Conservation (phyloP, 2,797 vertebrate species). For the Babyrousa celebensis region DNA sequence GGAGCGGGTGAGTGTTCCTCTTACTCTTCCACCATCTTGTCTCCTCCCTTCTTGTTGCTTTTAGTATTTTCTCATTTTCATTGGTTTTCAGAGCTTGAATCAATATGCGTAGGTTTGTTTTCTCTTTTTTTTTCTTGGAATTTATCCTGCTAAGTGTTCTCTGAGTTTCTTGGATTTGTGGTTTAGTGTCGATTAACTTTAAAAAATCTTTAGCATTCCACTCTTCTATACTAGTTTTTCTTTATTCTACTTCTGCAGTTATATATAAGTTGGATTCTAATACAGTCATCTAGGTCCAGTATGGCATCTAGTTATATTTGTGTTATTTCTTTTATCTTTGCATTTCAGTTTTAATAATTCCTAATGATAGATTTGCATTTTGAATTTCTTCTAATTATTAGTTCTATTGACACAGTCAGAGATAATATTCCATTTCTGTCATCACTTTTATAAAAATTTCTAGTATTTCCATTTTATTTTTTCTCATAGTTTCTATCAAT, state of each 20-base stretch:
- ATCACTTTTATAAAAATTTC: not conserved
- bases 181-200: not conserved
- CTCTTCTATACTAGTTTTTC: not conserved
- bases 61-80: not conserved
- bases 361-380: not conserved
- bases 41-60: not conserved
- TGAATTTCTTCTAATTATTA: not conserved
- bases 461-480: not conserved
- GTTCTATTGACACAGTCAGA: not conserved
- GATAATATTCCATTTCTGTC: not conserved
- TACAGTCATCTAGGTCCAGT: not conserved
- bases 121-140: not conserved
- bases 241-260: not conserved
- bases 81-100: not conserved
- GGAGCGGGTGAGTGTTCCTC: too few species aligned
- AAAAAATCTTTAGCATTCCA: not conserved
- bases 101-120: not conserved
- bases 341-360: not conserved
- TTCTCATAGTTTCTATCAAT: not conserved
- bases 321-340: not conserved
- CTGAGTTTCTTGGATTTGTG: not conserved
- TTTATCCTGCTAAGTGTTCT: not conserved
- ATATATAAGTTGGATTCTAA: not conserved
- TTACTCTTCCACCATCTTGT: too few species aligned
- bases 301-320: not conserved